Percentiles rank a stretch among this genome's conserved stretches.
phyloP scores from a whole-genome alignment of 2,888 invertebrate genomes.

The Aplocera efformata region DNA sequence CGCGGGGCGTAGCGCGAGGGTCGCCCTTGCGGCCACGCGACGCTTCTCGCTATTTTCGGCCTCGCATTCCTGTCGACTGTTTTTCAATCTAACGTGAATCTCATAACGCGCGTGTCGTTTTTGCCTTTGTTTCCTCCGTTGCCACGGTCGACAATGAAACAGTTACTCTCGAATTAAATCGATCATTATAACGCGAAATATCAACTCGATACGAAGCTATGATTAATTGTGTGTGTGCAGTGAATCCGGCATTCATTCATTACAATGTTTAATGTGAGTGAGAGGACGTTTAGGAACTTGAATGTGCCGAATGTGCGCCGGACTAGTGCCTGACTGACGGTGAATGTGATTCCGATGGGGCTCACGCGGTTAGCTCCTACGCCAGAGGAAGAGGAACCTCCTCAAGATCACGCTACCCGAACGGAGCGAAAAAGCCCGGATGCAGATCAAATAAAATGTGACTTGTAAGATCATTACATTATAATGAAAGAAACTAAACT shows the following conservation, averaged over 20 bases:
- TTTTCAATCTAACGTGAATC: slow-evolving; percentile 79
- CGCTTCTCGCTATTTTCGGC: slow-evolving; percentile 78
- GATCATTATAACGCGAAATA: slow-evolving; percentile 35
- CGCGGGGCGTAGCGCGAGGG: slow-evolving; percentile 53
- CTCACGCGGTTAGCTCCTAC: slow-evolving; percentile 67
- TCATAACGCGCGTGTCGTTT: slow-evolving; percentile 70
- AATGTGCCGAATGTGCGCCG: slow-evolving; percentile 44
- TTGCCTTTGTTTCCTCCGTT: slow-evolving; percentile 64
- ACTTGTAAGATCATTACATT: slow-evolving; percentile 47
- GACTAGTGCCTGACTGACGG: slow-evolving; percentile 57
- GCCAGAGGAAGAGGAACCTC: slow-evolving; percentile 65
- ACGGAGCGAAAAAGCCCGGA: slow-evolving; percentile 50
- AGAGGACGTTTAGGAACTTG: slow-evolving; percentile 43
- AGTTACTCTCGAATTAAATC: slow-evolving; percentile 38
- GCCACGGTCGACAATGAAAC: slow-evolving; percentile 41
- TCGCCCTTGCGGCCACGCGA: slow-evolving; percentile 74
- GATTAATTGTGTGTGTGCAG: slow-evolving; percentile 29
- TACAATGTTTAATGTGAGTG: slow-evolving; percentile 52
- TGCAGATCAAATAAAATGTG: slow-evolving; percentile 39
- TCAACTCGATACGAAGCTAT: slow-evolving; percentile 26
- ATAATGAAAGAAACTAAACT: background rate
- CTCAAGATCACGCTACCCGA: slow-evolving; percentile 39
- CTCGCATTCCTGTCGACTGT: slow-evolving; percentile 76
- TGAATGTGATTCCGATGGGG: slow-evolving; percentile 56
- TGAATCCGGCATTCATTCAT: slow-evolving; percentile 34